Evolutionary conservation across 2,113 vertebrate genomes (phyloP).

Genomic region (Brachypodius melanocephalos): DNA sequence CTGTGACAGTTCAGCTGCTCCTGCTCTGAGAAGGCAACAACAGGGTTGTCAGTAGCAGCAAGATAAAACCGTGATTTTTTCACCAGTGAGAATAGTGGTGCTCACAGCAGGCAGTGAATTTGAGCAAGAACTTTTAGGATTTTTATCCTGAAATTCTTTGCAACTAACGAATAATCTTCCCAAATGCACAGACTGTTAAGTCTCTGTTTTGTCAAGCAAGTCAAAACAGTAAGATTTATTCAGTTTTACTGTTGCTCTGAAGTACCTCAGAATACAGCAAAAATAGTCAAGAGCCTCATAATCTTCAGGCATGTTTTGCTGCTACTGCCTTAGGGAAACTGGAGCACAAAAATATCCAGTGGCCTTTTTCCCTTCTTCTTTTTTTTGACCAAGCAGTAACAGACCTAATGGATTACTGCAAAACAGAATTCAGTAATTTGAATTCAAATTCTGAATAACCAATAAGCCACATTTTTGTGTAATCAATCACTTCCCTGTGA

Average conservation of each 20-base stretch:
- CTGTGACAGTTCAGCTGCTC: neutral
- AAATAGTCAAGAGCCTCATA: neutral
- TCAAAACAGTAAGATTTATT: neutral
- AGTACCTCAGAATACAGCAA: neutral
- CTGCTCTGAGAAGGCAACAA: neutral
- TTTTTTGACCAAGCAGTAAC: neutral
- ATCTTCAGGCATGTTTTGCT: neutral
- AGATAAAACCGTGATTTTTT: neutral
- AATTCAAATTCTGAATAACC: neutral
- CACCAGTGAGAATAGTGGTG: neutral
- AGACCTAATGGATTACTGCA: neutral
- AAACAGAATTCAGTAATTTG: neutral
- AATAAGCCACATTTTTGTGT: neutral
- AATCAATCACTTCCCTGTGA: neutral
- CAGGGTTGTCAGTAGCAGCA: neutral
- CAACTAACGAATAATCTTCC: neutral
- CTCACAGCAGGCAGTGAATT: neutral
- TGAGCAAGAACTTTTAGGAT: neutral
- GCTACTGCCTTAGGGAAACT: neutral
- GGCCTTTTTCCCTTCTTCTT: accelerated
- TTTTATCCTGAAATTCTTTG: neutral
- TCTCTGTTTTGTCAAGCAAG: neutral
- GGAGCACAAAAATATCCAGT: neutral
- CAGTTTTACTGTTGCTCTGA: neutral
- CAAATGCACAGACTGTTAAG: neutral